Percentiles rank a stretch among this genome's conserved stretches.
These are phyloP conservation scores for Lasius platythorax DNA, from an alignment of 2,888 invertebrate species.

Conservation along the genomic window DNA sequence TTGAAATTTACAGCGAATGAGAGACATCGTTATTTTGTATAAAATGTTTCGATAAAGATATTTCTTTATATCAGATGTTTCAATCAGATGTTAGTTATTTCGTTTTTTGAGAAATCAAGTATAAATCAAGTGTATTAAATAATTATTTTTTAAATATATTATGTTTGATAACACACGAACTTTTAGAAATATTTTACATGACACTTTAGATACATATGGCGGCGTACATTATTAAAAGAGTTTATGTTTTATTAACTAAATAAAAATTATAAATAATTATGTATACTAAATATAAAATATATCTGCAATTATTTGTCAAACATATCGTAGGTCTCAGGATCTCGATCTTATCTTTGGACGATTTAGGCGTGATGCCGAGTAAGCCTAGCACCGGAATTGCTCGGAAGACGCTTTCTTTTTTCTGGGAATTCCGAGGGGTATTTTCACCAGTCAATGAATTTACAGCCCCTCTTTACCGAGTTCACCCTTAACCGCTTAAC, in stretches of 20 bases:
- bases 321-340: neutral
- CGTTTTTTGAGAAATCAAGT: neutral
- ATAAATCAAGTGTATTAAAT: neutral
- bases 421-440: slow-evolving; percentile 77
- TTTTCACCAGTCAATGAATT: slow-evolving; percentile 86
- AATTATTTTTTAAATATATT: neutral
- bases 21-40: neutral
- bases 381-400: slow-evolving; percentile 36
- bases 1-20: neutral
- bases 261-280: neutral
- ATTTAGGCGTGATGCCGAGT: slow-evolving; percentile 34
- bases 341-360: slow-evolving; percentile 20
- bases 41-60: neutral
- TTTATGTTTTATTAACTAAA: neutral
- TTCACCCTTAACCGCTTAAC: slow-evolving; percentile 83
- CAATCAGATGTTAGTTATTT: neutral
- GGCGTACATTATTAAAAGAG: neutral
- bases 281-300: neutral
- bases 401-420: slow-evolving; percentile 69
- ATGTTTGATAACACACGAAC: neutral
- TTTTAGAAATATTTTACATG: neutral
- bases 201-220: neutral
- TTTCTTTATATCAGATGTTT: neutral
- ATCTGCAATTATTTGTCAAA: neutral
- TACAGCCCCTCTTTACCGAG: slow-evolving; percentile 83